Evolutionary conservation across 2,888 invertebrate species (phyloP).

Genomic region (Lithophane semibrunnea): DNA sequence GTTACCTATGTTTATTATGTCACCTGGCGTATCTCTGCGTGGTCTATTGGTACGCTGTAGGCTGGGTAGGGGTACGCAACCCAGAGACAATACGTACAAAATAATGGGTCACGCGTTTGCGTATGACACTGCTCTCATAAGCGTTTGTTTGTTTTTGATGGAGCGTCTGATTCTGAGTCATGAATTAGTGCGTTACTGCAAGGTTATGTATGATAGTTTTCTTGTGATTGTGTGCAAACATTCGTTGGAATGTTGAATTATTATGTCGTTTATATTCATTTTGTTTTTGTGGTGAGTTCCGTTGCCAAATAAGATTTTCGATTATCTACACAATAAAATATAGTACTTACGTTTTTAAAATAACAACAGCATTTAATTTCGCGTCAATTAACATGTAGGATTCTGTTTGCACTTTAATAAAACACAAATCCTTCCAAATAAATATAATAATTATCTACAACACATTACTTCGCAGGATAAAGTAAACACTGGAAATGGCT

Average conservation of each 20-base stretch:
- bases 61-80: slow-evolving; percentile 32
- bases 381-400: background rate
- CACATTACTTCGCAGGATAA: slow-evolving; percentile 9
- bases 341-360: background rate
- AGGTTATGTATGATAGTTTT: slow-evolving; percentile 45
- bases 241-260: slow-evolving; percentile 10
- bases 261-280: background rate
- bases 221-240: slow-evolving; percentile 20
- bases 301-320: slow-evolving; percentile 1
- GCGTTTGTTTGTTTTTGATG: slow-evolving; percentile 54
- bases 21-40: slow-evolving; percentile 61
- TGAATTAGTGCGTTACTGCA: slow-evolving; percentile 47
- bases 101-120: slow-evolving; percentile 62
- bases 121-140: slow-evolving; percentile 60
- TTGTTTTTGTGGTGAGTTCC: background rate
- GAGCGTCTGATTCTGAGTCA: slow-evolving; percentile 27
- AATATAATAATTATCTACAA: background rate
- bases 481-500: slow-evolving; percentile 34
- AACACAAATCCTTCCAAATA: background rate
- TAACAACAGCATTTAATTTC: background rate
- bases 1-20: slow-evolving; percentile 62
- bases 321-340: background rate
- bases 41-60: slow-evolving; percentile 45
- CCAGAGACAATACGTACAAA: slow-evolving; percentile 59
- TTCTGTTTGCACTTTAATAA: slow-evolving; percentile 2